A percentile compares a stretch with the other conserved stretches of the same genome.
phyloP scores from a whole-genome alignment of 2,113 vertebrate genomes.

The Cyprinodon brontotheroides region DNA sequence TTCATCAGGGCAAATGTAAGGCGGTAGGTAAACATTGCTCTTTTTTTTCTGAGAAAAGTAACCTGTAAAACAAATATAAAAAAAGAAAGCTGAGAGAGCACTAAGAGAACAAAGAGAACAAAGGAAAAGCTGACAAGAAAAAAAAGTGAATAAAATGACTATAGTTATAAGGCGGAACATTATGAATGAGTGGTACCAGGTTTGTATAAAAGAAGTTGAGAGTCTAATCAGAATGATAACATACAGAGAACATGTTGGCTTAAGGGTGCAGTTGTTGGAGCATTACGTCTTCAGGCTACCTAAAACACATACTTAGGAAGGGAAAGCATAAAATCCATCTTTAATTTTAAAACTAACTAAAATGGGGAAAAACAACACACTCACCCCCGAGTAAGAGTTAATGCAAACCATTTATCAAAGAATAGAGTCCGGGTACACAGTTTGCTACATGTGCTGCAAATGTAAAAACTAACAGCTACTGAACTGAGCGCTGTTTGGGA shows the following conservation, averaged over 20 bases:
- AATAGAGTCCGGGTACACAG: not conserved
- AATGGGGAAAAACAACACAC: conserved; percentile 11
- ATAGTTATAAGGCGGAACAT: conserved; percentile 42
- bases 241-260: conserved; percentile 18
- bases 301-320: conserved; percentile 8
- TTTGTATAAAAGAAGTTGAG: conserved; percentile 24
- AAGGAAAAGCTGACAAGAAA: conserved; percentile 1
- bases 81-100: not conserved
- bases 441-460: conserved; percentile 2
- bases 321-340: conserved; percentile 17
- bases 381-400: conserved; percentile 10
- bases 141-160: conserved; percentile 21
- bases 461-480: conserved; percentile 5
- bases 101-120: conserved; percentile 8
- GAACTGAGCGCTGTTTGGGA: not conserved
- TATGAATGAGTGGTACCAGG: conserved; percentile 27
- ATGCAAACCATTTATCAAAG: conserved; percentile 25
- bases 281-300: conserved; percentile 7
- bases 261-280: conserved; percentile 12
- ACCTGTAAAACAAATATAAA: conserved; percentile 22
- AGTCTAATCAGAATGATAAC: conserved; percentile 2
- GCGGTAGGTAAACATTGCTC: not conserved
- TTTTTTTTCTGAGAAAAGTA: conserved; percentile 1
- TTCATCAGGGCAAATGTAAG: too few species aligned
- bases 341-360: conserved; percentile 13